These are phyloP conservation scores for Tetragonisca angustula DNA, from an alignment of 2,888 invertebrate genomes.

Conservation along the genomic window DNA sequence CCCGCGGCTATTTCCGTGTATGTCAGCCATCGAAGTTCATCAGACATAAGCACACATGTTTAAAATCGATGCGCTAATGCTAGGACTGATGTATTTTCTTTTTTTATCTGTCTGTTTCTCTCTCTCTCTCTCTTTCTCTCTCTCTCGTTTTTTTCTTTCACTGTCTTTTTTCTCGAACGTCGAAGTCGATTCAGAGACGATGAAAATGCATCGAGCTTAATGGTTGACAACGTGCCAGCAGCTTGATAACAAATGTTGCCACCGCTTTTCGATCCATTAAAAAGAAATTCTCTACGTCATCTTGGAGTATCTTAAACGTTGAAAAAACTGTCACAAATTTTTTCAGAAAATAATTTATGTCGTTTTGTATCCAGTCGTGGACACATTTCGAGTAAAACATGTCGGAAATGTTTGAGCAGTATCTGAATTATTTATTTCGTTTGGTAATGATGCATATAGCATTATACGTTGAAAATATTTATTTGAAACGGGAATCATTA, in stretches of 20 bases:
- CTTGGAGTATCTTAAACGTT: neutral
- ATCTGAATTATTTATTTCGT: no score
- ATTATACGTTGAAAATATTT: no score
- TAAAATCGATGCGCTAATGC: slow-evolving; percentile 30
- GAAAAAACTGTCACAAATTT: neutral
- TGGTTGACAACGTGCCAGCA: slow-evolving; percentile 21
- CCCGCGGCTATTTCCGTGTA: slow-evolving; percentile 41
- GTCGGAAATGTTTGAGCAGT: no score
- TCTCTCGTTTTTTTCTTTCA: neutral
- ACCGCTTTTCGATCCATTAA: neutral
- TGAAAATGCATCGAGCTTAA: slow-evolving; percentile 17
- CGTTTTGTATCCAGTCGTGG: neutral
- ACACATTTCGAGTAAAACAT: no score
- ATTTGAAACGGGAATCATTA: no score
- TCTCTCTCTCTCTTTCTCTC: neutral
- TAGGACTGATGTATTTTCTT: neutral
- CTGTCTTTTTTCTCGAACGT: neutral
- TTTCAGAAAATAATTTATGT: neutral
- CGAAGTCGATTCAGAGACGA: slow-evolving; percentile 9
- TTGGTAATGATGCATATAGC: no score
- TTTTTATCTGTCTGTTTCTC: neutral
- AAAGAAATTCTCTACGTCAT: neutral
- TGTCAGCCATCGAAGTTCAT: slow-evolving; percentile 23
- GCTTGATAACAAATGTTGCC: slow-evolving; percentile 15
- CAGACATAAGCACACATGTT: slow-evolving; percentile 11